Conservation (phyloP, 2,797 vertebrate species). For the Alauda arvensis region DNA sequence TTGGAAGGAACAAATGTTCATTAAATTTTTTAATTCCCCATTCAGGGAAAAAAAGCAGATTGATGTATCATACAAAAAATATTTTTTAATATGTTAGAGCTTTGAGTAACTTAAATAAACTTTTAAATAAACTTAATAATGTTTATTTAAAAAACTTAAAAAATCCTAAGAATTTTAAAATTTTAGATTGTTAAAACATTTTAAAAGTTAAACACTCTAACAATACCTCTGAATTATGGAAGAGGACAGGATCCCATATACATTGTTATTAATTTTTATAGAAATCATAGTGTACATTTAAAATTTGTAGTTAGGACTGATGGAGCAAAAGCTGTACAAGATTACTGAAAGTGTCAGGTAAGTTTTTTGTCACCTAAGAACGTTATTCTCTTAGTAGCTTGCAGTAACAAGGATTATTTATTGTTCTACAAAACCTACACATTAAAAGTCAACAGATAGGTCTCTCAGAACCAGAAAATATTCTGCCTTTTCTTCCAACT, state of each 20-base stretch:
- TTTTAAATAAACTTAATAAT: neutral
- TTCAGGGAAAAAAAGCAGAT: neutral
- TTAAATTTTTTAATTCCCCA: neutral
- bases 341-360: neutral
- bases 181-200: neutral
- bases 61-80: neutral
- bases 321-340: neutral
- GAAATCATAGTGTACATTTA: neutral
- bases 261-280: neutral
- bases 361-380: neutral
- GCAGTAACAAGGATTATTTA: neutral
- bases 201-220: neutral
- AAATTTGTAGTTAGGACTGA: neutral
- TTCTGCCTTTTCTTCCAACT: neutral
- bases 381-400: neutral
- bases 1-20: neutral
- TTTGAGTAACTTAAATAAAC: neutral
- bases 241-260: neutral
- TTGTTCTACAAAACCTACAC: neutral
- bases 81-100: neutral
- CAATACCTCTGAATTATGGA: neutral
- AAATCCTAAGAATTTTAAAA: neutral
- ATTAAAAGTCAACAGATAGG: neutral
- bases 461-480: neutral
- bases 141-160: neutral